phyloP scores from a whole-genome alignment of 2,113 vertebrate species.

The Rallus limicola region DNA sequence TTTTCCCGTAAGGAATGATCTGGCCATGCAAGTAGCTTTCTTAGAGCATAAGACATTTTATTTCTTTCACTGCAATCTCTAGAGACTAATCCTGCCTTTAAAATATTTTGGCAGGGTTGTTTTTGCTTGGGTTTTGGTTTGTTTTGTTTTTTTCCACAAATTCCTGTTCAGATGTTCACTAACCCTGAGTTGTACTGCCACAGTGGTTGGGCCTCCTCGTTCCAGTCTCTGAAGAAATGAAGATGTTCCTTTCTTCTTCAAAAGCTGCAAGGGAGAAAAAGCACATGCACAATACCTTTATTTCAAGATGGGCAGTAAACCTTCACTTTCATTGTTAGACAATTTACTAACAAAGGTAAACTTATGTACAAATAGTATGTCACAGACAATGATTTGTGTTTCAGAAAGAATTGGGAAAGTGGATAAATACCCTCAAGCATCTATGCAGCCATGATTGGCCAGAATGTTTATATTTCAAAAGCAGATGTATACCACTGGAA shows the following conservation, averaged over 20 bases:
- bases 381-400: not conserved
- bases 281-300: not conserved
- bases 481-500: not conserved
- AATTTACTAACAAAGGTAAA: not conserved
- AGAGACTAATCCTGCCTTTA: not conserved
- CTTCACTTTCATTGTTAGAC: not conserved
- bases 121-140: not conserved
- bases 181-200: constrained; percentile 88
- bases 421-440: not conserved
- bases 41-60: not conserved
- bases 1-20: not conserved
- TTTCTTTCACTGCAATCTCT: not conserved
- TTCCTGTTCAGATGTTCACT: constrained; percentile 34
- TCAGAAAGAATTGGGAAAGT: not conserved
- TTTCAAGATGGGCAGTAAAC: not conserved
- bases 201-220: constrained; percentile 84
- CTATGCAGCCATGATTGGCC: not conserved
- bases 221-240: constrained; percentile 88
- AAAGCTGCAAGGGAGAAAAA: constrained; percentile 76
- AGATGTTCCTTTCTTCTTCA: constrained; percentile 90
- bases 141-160: not conserved
- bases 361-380: not conserved
- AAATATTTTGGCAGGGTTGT: too few relatives aligned
- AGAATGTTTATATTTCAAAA: constrained; percentile 4
- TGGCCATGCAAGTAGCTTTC: not conserved